Conservation (phyloP, 1,140 invertebrate species). For the Drosophila arizonae region DNA sequence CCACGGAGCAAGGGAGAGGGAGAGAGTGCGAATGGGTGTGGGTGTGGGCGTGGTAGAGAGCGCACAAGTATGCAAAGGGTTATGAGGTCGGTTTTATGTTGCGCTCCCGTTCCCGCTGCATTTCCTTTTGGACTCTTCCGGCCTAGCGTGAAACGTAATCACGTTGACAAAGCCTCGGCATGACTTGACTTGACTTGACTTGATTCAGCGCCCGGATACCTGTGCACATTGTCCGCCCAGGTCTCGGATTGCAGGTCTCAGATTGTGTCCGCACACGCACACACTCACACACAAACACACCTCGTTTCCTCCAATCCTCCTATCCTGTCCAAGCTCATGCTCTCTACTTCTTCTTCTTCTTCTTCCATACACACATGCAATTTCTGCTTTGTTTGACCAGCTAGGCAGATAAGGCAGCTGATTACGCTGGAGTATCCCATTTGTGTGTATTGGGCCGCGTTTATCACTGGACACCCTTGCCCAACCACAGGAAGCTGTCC, state of each 20-base stretch:
- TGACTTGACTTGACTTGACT: constrained; percentile 12
- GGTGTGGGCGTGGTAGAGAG: neutral
- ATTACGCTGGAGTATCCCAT: constrained; percentile 58
- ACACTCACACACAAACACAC: too few species aligned
- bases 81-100: constrained; percentile 6
- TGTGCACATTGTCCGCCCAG: constrained; percentile 10
- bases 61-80: neutral
- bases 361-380: constrained; percentile 34
- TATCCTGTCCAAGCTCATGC: neutral
- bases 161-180: constrained; percentile 36
- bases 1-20: neutral
- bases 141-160: constrained; percentile 42
- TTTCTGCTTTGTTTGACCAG: constrained; percentile 48
- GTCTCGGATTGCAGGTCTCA: constrained; percentile 31
- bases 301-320: neutral
- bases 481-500: constrained; percentile 17
- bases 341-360: neutral
- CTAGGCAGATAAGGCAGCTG: constrained; percentile 50
- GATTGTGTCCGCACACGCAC: neutral
- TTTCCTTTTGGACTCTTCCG: constrained; percentile 50
- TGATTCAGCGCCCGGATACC: constrained; percentile 34
- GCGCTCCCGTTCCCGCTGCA: constrained; percentile 31
- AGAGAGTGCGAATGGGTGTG: neutral
- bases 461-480: constrained; percentile 21
- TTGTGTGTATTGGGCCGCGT: constrained; percentile 33